Evolutionary conservation across 2,888 invertebrate species (phyloP).

Genomic region (Hypselothyrea guttata): DNA sequence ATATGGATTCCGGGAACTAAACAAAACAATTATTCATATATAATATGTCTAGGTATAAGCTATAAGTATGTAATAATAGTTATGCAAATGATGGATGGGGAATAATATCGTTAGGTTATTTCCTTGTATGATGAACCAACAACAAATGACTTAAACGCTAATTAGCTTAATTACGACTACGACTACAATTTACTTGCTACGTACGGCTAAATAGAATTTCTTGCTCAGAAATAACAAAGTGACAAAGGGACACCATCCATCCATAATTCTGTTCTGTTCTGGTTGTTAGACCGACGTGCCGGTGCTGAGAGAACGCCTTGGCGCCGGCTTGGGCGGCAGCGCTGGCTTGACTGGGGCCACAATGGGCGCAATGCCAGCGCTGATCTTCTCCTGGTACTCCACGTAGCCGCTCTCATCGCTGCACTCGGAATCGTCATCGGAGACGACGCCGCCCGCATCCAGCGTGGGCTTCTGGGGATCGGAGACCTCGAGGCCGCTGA

Average conservation of each 20-base stretch:
- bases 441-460: slow-evolving; percentile 22
- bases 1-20: slow-evolving; percentile 13
- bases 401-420: slow-evolving; percentile 96
- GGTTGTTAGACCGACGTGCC: slow-evolving; percentile 15
- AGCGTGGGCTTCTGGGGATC: slow-evolving; percentile 21
- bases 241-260: slow-evolving; percentile 19
- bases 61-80: slow-evolving; percentile 18
- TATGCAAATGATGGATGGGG: slow-evolving; percentile 34
- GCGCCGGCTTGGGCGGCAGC: slow-evolving; percentile 75
- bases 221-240: slow-evolving; percentile 67
- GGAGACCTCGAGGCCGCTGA: slow-evolving; percentile 48
- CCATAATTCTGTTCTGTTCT: slow-evolving; percentile 20
- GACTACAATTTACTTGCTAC: slow-evolving; percentile 37
- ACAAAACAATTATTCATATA: slow-evolving; percentile 21
- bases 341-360: slow-evolving; percentile 36
- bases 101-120: slow-evolving; percentile 65
- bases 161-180: slow-evolving; percentile 44
- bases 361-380: slow-evolving; percentile 12
- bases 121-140: slow-evolving; percentile 64
- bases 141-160: slow-evolving; percentile 58
- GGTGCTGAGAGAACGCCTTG: slow-evolving; percentile 64
- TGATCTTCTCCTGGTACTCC: slow-evolving; percentile 85
- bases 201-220: slow-evolving; percentile 59
- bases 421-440: slow-evolving; percentile 87
- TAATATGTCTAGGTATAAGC: not conserved